A percentile compares a stretch with the other conserved stretches of the same genome.
phyloP scores from a whole-genome alignment of 2,113 vertebrate genomes.

The Epinephelus cyanopodus region DNA sequence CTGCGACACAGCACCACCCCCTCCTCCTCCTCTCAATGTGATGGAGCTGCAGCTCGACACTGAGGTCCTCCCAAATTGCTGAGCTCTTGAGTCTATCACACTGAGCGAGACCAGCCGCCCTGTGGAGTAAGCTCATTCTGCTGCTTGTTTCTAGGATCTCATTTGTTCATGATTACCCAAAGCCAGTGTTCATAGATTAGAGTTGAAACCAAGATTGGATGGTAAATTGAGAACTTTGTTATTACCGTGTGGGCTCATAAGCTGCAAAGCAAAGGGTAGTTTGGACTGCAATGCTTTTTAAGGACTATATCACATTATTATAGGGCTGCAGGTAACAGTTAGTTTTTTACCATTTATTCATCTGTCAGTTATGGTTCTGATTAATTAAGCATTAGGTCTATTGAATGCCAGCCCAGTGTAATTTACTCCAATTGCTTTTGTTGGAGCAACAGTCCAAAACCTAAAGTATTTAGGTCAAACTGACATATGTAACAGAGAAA shows the following conservation, averaged over 20 bases:
- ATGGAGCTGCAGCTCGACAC: slow-evolving; percentile 6
- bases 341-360: neutral
- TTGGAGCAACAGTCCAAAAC: neutral
- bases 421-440: neutral
- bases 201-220: neutral
- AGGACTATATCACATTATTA: neutral
- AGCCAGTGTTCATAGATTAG: slow-evolving; percentile 3
- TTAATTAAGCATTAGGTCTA: neutral
- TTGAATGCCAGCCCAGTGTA: neutral
- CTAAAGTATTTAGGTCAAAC: neutral
- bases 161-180: slow-evolving; percentile 27
- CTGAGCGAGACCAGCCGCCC: slow-evolving; percentile 7
- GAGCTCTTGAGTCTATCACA: slow-evolving; percentile 31
- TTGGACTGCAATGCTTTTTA: neutral
- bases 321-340: neutral
- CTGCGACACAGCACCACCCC: slow-evolving; percentile 19
- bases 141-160: slow-evolving; percentile 37
- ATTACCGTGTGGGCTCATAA: slow-evolving; percentile 1
- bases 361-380: neutral
- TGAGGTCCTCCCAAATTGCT: slow-evolving; percentile 28
- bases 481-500: neutral
- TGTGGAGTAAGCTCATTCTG: slow-evolving; percentile 13
- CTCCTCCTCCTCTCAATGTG: slow-evolving; percentile 22
- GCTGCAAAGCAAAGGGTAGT: neutral
- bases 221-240: slow-evolving; percentile 5